A percentile compares a stretch with the other conserved stretches of the same genome.
phyloP scores from a whole-genome alignment of 1,140 invertebrate genomes.

The Drosophila nebulosa region DNA sequence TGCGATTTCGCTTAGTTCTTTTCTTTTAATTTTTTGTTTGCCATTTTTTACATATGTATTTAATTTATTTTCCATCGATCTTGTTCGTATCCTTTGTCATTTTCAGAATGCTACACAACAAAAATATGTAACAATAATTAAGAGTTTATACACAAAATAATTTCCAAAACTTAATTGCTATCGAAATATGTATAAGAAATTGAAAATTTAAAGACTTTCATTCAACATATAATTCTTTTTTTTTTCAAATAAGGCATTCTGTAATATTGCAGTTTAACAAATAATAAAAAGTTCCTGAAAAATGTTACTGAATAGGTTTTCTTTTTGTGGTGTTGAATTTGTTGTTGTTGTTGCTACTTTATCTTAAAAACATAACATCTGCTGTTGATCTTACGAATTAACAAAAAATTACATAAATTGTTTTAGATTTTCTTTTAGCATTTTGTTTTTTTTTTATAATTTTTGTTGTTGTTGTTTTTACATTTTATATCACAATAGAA shows the following conservation, averaged over 20 bases:
- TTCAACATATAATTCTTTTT: conserved; percentile 44
- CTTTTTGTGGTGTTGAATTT: conserved; percentile 11
- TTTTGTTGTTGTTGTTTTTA: conserved; percentile 17
- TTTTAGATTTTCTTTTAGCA: conserved; percentile 64
- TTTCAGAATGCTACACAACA: conserved; percentile 55
- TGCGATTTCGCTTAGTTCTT: conserved; percentile 17
- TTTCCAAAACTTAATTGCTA: neutral
- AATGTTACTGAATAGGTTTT: conserved; percentile 32
- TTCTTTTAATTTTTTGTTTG: neutral
- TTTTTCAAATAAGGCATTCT: conserved; percentile 66
- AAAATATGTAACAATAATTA: conserved; percentile 64
- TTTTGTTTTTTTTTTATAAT: conserved; percentile 44
- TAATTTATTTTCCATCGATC: conserved; percentile 50
- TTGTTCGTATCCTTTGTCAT: conserved; percentile 19
- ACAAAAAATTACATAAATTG: conserved; percentile 54
- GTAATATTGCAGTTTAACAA: conserved; percentile 59
- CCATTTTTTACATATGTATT: conserved; percentile 56
- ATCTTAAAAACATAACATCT: conserved; percentile 35
- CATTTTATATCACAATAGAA: conserved; percentile 78
- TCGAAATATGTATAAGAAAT: conserved; percentile 6
- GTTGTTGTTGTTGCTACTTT: neutral
- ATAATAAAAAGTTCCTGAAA: neutral
- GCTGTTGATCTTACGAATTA: conserved; percentile 40
- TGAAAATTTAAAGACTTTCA: conserved; percentile 23
- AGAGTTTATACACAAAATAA: conserved; percentile 4